Evolutionary conservation across 2,888 invertebrate genomes (phyloP), one percentile per base, ranked within the genome.

Genomic region (Shargacucullia verbasci): DNA sequence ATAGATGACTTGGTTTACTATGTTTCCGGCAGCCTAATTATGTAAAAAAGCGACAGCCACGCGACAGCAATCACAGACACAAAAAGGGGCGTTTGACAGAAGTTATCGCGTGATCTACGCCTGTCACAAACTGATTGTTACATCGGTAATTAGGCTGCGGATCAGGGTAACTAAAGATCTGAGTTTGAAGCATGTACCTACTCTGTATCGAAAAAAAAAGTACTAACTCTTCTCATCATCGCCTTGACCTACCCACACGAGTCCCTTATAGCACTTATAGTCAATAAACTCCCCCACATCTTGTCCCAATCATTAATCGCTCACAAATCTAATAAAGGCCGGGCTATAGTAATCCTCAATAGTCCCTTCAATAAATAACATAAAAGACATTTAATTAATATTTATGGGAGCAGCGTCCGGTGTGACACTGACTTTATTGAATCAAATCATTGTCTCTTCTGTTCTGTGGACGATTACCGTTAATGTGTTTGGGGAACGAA

Each of bases 351-450:
- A 73, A 66, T 62, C 73, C 47, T 55, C 59, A 59, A 59, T 61
- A 49, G 69, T 50, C 56, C 45, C 48, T 50, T 67, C 76, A 71
- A 76, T 78, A 83, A 81, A 81, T 77, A 82, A 80, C 81, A 80
- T 79, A 74, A 80, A 73, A 80, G 79, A 61, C 73, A 61, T 76
- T 80, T 82, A 82, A 85, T 85, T 85, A 84, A 85, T 85, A 85
- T 85, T 85, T 85, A 85, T 85, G 82, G 71, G 63, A 50, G 60
- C 48, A 64, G 43, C 61, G 81, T 78, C 81, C 73, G 77, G 79
- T 43, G 64, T 57, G 70, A 52, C 58, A 70, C 77, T 82, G 70
- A 52, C 58, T 71, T 78, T 82, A 84, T 85, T 84, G 85, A 84
- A 82, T 84, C 82, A 82, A 79, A 76, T 71, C 66, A 54, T 70